Percentiles rank a stretch among this genome's conserved stretches.
phyloP scores from a whole-genome alignment of 37 sponge, comb jelly and placozoan species.

The Cladorhizidae sp. region DNA sequence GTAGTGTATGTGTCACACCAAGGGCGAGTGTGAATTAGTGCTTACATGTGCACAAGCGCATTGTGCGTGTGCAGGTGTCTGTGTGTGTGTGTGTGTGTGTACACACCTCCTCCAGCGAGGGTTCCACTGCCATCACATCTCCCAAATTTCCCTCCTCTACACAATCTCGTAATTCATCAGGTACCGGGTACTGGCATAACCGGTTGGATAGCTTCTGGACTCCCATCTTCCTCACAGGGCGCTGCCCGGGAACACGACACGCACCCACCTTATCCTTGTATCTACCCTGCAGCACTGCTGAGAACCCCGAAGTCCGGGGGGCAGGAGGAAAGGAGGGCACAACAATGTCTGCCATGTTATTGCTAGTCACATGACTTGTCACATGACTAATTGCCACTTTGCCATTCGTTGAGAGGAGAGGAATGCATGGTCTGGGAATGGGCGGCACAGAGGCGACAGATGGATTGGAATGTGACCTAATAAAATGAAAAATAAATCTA shows the following conservation, averaged over 20 bases:
- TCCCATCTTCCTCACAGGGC: slow-evolving; percentile 20
- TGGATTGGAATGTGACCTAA: neutral
- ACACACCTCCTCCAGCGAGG: slow-evolving; percentile 29
- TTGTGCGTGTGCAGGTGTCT: too few species aligned
- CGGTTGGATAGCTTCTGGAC: slow-evolving; percentile 10
- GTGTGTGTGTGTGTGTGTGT: too few species aligned
- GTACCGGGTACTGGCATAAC: slow-evolving; percentile 44
- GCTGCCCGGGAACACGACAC: slow-evolving; percentile 39
- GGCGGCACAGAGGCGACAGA: neutral
- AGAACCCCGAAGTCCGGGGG: too few species aligned
- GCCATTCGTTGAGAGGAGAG: neutral
- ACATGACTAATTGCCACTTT: neutral
- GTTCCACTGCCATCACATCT: slow-evolving; percentile 15
- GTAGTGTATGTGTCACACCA: too few species aligned
- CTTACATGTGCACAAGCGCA: too few species aligned
- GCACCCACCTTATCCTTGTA: slow-evolving; percentile 43
- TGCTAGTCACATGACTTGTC: neutral
- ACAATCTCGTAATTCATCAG: slow-evolving; percentile 33
- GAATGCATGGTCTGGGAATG: neutral
- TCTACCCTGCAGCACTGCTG: neutral
- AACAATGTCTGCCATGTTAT: too few species aligned
- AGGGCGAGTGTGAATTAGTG: too few species aligned
- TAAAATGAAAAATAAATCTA: too few species aligned
- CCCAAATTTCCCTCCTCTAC: neutral
- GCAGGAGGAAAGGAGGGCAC: too few species aligned